These are phyloP conservation scores for Varanus salvator DNA, from an alignment of 2,113 vertebrate genomes.

Conservation along the genomic window DNA sequence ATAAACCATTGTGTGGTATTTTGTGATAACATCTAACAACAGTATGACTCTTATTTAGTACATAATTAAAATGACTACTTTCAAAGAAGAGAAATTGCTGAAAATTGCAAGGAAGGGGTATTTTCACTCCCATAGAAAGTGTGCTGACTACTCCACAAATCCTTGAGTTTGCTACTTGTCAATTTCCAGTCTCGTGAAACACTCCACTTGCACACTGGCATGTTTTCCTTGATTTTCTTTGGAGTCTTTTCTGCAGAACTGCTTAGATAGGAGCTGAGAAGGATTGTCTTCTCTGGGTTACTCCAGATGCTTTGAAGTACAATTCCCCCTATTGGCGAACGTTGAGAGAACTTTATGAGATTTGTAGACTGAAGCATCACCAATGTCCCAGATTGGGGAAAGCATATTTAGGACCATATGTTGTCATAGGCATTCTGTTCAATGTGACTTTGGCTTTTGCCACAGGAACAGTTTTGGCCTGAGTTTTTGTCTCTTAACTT, in stretches of 20 bases:
- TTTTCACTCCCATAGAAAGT: not conserved
- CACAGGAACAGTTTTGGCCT: not conserved
- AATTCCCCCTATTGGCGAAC: not conserved
- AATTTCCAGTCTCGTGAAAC: not conserved
- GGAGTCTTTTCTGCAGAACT: not conserved
- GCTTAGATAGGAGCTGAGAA: not conserved
- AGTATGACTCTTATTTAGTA: conserved; percentile 3
- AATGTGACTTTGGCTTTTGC: not conserved
- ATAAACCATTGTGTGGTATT: not conserved
- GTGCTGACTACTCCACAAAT: not conserved
- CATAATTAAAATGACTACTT: conserved; percentile 17
- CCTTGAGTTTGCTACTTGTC: not conserved
- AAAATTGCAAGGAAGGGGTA: not conserved
- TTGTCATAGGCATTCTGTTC: not conserved
- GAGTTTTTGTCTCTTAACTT: not conserved
- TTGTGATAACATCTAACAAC: not conserved
- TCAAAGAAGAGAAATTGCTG: conserved; percentile 7
- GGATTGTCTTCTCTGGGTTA: not conserved
- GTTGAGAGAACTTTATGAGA: not conserved
- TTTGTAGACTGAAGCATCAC: not conserved
- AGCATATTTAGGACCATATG: not conserved
- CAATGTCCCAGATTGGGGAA: not conserved
- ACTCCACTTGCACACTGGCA: too few relatives aligned
- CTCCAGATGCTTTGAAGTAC: not conserved
- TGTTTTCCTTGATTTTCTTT: too few relatives aligned